Evolutionary conservation across 2,888 invertebrate species (phyloP), one percentile per base, ranked within the genome.

Genomic region (Cynaeus angustus): DNA sequence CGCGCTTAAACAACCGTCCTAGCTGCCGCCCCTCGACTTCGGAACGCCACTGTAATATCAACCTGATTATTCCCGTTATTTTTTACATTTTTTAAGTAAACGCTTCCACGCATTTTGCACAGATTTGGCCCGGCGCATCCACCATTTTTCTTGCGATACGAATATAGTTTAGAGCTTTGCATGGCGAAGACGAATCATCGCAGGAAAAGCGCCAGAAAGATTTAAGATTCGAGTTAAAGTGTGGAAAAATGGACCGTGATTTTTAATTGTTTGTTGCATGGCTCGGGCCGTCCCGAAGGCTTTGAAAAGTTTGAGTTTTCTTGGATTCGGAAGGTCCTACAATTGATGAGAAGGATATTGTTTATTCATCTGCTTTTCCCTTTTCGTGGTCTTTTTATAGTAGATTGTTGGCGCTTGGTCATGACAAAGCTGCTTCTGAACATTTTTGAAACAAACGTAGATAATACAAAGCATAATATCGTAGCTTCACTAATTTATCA

Each of bases 71-170:
- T 33, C 37, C 7, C 46, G 46, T 33, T 62, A 28, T 16, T 59
- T 30, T 33, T 46, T 14, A 30, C 43, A 43, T 12, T 28, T 61
- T 48, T 64, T 33, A 6, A 13, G 16, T 52, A 62, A 9, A 53
- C 7, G 56, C 55, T 66, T 66, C 10, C 64, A 66, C 46, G 66
- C 66, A 45, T 66, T 48, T 30, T 56, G 65, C 65, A 65, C 65
- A n/a, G 26, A 28, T 46, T 16, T 33, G 12, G 46, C 55, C 66
- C 38, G 58, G 66, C 56, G 66, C 66, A 66, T 66, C 50, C 67
- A 53, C 52, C 59, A 59, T 45, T 28, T 21, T 38, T 64, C 41
- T 21, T 10, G 16, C 56, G 16, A 10, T 43, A 33, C 6, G 3
- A 46, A 8, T 52, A 50, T 43, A 56, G 38, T 56, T 52, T 66